Percentiles rank a stretch among this genome's conserved stretches.
Evolutionary conservation across 2,888 invertebrate genomes (phyloP).

Genomic region (Amblyjoppa proteus): DNA sequence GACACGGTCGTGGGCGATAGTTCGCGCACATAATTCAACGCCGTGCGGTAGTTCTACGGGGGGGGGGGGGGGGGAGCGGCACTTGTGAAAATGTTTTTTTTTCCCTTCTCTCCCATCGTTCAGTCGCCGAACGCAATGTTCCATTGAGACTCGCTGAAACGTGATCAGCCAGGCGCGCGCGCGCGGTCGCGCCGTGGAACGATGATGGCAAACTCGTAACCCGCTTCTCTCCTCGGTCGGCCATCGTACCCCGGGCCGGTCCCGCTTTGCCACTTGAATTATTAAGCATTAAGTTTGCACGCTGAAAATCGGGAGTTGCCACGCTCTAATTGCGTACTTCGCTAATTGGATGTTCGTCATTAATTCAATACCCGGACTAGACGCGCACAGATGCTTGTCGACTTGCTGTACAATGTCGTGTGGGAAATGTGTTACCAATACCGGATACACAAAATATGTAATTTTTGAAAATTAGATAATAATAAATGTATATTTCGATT

Average conservation of each 20-base stretch:
- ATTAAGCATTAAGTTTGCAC: slow-evolving; percentile 72
- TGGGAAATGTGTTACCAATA: neutral
- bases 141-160: slow-evolving; percentile 23
- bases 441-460: neutral
- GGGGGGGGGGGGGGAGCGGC: neutral
- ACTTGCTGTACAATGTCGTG: neutral
- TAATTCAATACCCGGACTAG: slow-evolving; percentile 66
- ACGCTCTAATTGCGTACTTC: slow-evolving; percentile 72
- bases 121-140: neutral
- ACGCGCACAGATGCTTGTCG: neutral
- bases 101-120: neutral
- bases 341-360: slow-evolving; percentile 75
- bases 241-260: slow-evolving; percentile 8
- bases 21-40: neutral
- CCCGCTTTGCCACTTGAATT: slow-evolving; percentile 57
- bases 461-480: neutral
- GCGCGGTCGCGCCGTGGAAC: neutral
- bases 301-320: slow-evolving; percentile 70
- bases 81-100: neutral
- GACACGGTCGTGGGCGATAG: neutral
- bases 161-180: neutral
- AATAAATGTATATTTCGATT: neutral
- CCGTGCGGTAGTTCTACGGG: neutral
- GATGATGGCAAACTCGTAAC: slow-evolving; percentile 35
- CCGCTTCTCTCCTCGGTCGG: slow-evolving; percentile 20